Conservation (phyloP, 2,888 invertebrate genomes). For the Cremastinae sp. region DNA sequence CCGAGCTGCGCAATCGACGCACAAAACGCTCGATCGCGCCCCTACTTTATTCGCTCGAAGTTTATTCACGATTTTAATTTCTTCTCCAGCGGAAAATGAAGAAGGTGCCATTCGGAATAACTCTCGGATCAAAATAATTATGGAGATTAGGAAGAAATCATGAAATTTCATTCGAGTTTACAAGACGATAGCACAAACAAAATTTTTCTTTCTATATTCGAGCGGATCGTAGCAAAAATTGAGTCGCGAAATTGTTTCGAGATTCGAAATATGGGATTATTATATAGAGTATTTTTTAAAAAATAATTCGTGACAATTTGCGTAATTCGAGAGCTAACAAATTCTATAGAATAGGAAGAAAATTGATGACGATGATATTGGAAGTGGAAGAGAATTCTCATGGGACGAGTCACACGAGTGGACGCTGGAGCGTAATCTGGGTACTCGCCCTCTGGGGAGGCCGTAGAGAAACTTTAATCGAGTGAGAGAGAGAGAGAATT, state of each 20-base stretch:
- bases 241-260: no score
- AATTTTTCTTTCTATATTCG: no score
- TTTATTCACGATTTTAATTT: conserved; percentile 14
- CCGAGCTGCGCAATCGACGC: conserved; percentile 49
- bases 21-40: conserved; percentile 45
- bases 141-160: no score
- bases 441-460: conserved; percentile 42
- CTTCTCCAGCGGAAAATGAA: neutral
- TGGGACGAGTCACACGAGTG: conserved; percentile 51
- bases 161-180: no score
- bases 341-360: neutral
- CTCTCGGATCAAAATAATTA: no score
- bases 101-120: neutral
- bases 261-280: no score
- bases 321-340: no score
- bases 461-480: conserved; percentile 17
- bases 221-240: no score
- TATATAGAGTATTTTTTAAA: no score
- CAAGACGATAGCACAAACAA: no score
- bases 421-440: conserved; percentile 25
- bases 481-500: conserved; percentile 36
- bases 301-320: no score
- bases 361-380: neutral
- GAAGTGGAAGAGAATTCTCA: conserved; percentile 45
- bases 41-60: conserved; percentile 38